A percentile compares a stretch with the other conserved stretches of the same genome.
Conservation (phyloP, 2,797 vertebrate genomes). For the Triplophysa yarkandensis region DNA sequence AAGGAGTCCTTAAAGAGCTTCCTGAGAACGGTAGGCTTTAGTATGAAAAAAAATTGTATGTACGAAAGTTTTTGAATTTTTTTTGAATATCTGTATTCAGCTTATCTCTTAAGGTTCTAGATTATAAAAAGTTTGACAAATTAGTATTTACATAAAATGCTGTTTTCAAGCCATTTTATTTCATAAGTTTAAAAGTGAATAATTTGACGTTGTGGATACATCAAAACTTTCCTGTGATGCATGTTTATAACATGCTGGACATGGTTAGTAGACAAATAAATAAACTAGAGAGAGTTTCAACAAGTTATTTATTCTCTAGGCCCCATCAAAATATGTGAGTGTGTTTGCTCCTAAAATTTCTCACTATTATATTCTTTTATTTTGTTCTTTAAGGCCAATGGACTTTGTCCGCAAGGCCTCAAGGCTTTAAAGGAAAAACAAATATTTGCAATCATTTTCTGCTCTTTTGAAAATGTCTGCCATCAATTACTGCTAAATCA, state of each 20-base stretch:
- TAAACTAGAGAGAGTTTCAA: neutral
- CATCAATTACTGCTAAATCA: constrained; percentile 28
- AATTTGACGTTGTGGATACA: neutral
- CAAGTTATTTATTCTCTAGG: neutral
- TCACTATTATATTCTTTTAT: neutral
- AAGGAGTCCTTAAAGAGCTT: constrained; percentile 94
- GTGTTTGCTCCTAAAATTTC: neutral
- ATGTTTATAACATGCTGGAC: neutral
- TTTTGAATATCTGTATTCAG: too few species aligned
- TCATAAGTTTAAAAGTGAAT: neutral
- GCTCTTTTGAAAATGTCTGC: neutral
- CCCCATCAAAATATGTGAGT: neutral
- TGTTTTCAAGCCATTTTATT: neutral
- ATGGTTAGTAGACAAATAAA: neutral
- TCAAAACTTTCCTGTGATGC: neutral
- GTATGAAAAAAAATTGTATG: too few species aligned
- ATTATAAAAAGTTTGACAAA: neutral
- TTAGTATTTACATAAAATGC: neutral
- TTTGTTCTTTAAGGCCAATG: constrained; percentile 9
- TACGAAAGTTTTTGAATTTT: too few species aligned
- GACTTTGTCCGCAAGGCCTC: neutral
- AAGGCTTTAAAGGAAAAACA: neutral
- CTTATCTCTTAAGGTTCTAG: neutral
- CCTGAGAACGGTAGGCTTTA: constrained; percentile 85
- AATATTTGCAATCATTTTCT: constrained; percentile 3